Evolutionary conservation across 35 echinoderm and acorn worm species (phyloP).

Genomic region (Acanthaster planci): DNA sequence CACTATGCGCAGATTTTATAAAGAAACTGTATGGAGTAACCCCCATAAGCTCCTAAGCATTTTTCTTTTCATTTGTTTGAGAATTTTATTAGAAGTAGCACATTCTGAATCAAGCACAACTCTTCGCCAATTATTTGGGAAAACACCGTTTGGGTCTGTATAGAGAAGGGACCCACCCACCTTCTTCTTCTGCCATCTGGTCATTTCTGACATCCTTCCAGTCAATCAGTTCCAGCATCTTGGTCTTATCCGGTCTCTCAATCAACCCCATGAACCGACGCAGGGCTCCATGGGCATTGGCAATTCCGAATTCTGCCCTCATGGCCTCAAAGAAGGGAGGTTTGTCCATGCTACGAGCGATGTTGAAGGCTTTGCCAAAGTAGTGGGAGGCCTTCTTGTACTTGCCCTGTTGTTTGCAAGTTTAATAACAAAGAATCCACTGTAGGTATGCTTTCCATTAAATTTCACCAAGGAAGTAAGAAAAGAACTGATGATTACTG

Average conservation of each 20-base stretch:
- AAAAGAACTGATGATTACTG: no score
- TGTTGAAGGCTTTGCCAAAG: slow-evolving; percentile 95
- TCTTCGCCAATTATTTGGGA: no score
- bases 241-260: slow-evolving; percentile 55
- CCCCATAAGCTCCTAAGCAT: no score
- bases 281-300: slow-evolving; percentile 75
- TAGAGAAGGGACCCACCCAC: not conserved
- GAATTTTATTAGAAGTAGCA: no score
- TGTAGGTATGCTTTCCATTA: no score
- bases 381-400: slow-evolving; percentile 87
- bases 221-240: slow-evolving; percentile 59
- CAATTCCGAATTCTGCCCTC: slow-evolving; percentile 88
- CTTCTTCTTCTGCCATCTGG: slow-evolving; percentile 46
- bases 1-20: no score
- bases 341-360: slow-evolving; percentile 82
- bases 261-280: slow-evolving; percentile 61
- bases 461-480: no score
- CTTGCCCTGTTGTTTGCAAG: slow-evolving; percentile 59
- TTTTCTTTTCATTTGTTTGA: no score
- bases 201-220: slow-evolving; percentile 97
- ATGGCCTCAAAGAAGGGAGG: slow-evolving; percentile 45
- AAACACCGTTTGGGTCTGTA: no score
- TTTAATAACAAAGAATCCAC: no score
- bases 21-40: no score
- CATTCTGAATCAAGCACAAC: no score